Base-by-base conservation (phyloP, 1,140 invertebrate species). In the Drosophila triauraria region DNA sequence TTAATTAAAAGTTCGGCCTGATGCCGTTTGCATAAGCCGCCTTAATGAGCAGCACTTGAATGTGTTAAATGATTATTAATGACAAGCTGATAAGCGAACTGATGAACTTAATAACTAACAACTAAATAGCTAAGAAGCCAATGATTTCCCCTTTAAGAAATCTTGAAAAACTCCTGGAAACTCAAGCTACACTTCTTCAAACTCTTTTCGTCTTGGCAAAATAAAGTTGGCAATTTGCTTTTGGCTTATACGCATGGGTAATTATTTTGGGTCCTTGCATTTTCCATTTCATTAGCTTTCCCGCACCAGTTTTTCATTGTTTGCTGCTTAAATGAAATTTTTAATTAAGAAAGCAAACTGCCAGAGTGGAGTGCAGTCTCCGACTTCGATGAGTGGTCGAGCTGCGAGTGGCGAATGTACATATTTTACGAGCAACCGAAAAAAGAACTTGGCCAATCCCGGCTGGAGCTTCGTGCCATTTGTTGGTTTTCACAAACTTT, bases 291-390 rank as follows among this genome's bases (percentile, higher is more conserved):
- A 78, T 78, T 78, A 78, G 75, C 68, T 54, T 44, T 50, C 42
- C 43, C n/a, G 20, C 6, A 50, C 46, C 38, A 30, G 43, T 38
- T 35, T 43, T 40, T 32, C 65, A 78, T 70, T 78, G 75, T 78
- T 78, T 78, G 75, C 56, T 32, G 43, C 32, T 48, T 27, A 42
- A 78, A 71, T 78, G 53, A 65, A 60, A 71, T 53, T 78, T 78
- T 78, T 78, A 78, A 78, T 78, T 78, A 78, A 78, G 75, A 78
- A 78, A 78, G 38, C 64, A 60, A 69, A 30, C 70, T 27, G 20
- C 20, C 64, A 43, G 48, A 54, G 43, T 50, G 32, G 38, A 56
- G 74, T 40, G 12, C 67, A 57, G 74, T 44, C 63, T 50, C 35
- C 35, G 69, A 74, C 56, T 74, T 65, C 74, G 62, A 77, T 77